These are phyloP conservation scores for Temnothorax nylanderi DNA, from an alignment of 1,140 invertebrate genomes.

Conservation along the genomic window DNA sequence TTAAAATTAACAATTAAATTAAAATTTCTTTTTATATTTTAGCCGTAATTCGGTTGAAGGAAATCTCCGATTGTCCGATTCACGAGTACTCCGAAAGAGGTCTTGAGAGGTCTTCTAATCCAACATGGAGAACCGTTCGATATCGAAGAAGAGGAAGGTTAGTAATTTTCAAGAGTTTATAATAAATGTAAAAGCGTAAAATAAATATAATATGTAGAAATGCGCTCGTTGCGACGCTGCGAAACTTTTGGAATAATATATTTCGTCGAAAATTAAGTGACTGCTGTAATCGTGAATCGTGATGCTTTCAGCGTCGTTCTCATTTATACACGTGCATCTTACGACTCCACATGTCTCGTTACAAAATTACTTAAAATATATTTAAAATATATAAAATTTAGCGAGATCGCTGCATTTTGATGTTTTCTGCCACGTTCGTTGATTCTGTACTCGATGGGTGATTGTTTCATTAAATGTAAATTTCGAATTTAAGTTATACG, in stretches of 20 bases:
- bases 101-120: not conserved
- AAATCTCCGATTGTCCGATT: not conserved
- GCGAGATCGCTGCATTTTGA: not conserved
- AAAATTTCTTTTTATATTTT: not conserved
- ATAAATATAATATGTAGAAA: conserved; percentile 63
- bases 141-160: conserved; percentile 84
- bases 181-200: not conserved
- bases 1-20: not conserved
- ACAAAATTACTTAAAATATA: not conserved
- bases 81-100: not conserved
- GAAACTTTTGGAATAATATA: conserved; percentile 63
- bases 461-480: too few relatives aligned
- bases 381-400: conserved; percentile 4
- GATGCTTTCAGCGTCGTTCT: conserved; percentile 60
- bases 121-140: conserved; percentile 81
- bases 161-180: conserved; percentile 65
- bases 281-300: conserved; percentile 12
- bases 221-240: conserved; percentile 53
- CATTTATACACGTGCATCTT: not conserved
- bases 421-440: not conserved
- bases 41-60: not conserved
- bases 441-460: too few relatives aligned
- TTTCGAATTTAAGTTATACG: too few relatives aligned
- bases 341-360: not conserved
- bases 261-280: conserved; percentile 30